Percentiles rank a stretch among this genome's conserved stretches.
These are phyloP conservation scores for Ommatoiulus sabulosus DNA, from an alignment of 2,888 invertebrate genomes.

Conservation along the genomic window DNA sequence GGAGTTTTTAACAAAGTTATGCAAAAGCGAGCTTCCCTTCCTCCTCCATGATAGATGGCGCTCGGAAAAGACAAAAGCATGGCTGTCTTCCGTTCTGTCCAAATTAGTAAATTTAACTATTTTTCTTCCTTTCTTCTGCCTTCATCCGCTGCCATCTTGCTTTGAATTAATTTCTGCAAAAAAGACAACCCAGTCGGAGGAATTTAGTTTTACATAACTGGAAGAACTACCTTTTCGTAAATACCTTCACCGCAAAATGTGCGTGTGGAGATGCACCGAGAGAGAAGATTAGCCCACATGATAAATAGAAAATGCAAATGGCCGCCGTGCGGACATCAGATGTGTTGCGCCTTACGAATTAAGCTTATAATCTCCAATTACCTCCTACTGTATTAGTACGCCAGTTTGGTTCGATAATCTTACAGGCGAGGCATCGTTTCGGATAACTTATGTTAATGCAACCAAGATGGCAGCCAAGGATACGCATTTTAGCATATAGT, in stretches of 20 bases:
- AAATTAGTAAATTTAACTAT: constrained; percentile 36
- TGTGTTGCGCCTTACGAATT: background rate
- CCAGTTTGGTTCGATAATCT: background rate
- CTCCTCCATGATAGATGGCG: constrained; percentile 17
- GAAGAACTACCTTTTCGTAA: background rate
- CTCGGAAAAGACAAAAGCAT: constrained; percentile 12
- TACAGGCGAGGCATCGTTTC: background rate
- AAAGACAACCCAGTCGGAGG: background rate
- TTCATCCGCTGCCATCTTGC: constrained; percentile 9
- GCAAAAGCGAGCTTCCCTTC: background rate
- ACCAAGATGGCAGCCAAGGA: background rate
- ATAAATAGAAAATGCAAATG: background rate
- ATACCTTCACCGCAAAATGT: background rate
- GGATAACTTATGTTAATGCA: background rate
- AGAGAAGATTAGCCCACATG: background rate
- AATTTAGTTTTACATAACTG: constrained; percentile 13
- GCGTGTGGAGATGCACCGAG: background rate
- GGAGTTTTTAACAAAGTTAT: background rate
- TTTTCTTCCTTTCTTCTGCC: constrained; percentile 31
- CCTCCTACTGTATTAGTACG: too few species aligned
- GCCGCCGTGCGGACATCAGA: background rate
- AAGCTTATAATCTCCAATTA: background rate
- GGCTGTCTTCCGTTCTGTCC: constrained; percentile 42
- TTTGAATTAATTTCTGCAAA: constrained; percentile 12
- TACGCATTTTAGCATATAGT: background rate